These are phyloP conservation scores for Noctua fimbriata DNA, from an alignment of 2,888 invertebrate species.

Conservation along the genomic window DNA sequence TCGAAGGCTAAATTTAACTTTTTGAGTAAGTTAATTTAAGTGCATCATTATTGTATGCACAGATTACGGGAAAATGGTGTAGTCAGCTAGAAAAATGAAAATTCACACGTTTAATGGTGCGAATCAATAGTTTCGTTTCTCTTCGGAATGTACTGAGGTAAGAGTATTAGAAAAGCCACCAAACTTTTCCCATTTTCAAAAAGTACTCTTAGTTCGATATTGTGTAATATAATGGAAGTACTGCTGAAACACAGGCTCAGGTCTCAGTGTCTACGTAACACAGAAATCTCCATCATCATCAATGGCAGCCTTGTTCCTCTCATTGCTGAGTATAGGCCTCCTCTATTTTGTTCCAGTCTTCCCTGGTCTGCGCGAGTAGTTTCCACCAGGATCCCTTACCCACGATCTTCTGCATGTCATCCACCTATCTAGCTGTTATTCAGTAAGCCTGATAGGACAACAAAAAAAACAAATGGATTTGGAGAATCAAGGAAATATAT, in stretches of 20 bases:
- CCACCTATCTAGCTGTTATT: too few species aligned
- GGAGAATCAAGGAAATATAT: too few species aligned
- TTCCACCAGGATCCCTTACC: neutral
- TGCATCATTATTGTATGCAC: neutral
- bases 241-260: neutral
- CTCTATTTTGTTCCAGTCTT: too few species aligned
- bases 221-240: neutral
- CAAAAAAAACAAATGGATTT: too few species aligned
- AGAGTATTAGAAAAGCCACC: neutral
- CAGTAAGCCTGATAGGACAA: too few species aligned
- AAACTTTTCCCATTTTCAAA: neutral
- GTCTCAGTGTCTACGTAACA: neutral
- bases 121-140: neutral
- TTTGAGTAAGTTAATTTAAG: neutral
- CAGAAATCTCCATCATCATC: neutral
- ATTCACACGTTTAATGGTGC: neutral
- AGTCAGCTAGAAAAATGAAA: neutral
- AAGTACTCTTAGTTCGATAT: neutral
- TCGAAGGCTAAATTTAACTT: neutral
- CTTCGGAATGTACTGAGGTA: neutral
- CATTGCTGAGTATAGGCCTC: neutral
- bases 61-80: neutral
- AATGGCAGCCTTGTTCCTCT: neutral
- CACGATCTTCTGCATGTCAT: neutral
- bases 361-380: too few species aligned